Percentiles rank a stretch among this genome's conserved stretches.
Conservation (phyloP, 2,888 invertebrate species). For the Folsomia candida region DNA sequence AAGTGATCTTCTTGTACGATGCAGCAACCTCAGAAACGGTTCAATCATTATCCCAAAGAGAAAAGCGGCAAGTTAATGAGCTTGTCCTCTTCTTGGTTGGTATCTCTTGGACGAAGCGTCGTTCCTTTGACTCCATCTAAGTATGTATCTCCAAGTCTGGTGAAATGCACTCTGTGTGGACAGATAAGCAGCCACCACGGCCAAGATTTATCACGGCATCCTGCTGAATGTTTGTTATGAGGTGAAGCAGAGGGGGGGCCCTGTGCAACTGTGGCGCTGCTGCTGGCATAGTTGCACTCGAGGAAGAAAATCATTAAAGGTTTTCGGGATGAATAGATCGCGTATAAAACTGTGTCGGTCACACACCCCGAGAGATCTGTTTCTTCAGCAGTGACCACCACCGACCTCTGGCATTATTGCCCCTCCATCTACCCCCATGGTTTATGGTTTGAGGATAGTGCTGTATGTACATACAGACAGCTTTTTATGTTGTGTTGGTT, state of each 20-base stretch:
- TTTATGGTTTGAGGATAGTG: no score
- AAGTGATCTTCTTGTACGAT: background rate
- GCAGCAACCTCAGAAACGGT: background rate
- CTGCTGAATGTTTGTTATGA: constrained; percentile 38
- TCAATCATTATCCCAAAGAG: background rate
- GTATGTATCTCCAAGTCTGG: background rate
- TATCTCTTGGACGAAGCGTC: background rate
- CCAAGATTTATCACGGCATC: constrained; percentile 14
- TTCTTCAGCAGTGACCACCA: background rate
- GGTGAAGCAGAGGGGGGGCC: constrained; percentile 29
- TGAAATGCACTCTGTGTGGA: no score
- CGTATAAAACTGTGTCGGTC: constrained; percentile 35
- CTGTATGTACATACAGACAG: no score
- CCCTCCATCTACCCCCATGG: no score
- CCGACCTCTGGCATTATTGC: background rate
- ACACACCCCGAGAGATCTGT: constrained; percentile 32
- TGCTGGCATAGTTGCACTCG: constrained; percentile 14
- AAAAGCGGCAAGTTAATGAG: background rate
- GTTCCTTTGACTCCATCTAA: background rate
- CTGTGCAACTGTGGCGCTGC: constrained; percentile 21
- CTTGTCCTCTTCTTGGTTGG: constrained; percentile 1
- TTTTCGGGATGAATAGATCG: constrained; percentile 24
- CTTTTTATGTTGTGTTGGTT: background rate
- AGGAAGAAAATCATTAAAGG: constrained; percentile 24
- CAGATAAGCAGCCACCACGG: no score